Conservation (phyloP, 53 echinoderm and acorn worm species). For the Arbacia lixula region DNA sequence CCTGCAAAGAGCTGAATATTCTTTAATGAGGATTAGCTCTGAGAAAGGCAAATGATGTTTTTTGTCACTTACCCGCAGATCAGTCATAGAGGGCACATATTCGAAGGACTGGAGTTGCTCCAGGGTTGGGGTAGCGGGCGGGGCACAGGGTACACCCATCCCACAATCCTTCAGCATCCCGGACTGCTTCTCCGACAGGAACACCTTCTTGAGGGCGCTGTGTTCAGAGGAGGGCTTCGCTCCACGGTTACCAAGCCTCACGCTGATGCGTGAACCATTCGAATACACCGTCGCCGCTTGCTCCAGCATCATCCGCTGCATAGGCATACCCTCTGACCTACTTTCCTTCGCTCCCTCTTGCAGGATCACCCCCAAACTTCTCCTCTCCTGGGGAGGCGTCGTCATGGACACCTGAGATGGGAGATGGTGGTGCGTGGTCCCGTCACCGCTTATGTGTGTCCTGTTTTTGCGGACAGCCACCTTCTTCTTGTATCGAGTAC, state of each 20-base stretch:
- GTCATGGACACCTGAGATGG: conserved; percentile 17
- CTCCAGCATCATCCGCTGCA: conserved; percentile 10
- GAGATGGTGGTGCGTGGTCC: too few species aligned
- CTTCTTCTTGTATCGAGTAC: conserved; percentile 62
- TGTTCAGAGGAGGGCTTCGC: background rate
- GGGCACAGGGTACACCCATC: conserved; percentile 82
- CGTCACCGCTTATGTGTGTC: background rate
- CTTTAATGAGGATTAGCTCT: too few species aligned
- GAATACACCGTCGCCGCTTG: conserved; percentile 37
- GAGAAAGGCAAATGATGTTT: too few species aligned
- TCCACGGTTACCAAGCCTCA: conserved; percentile 6
- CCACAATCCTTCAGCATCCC: conserved; percentile 85
- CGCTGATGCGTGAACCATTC: background rate
- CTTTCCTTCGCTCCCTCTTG: background rate
- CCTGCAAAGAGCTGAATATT: too few species aligned
- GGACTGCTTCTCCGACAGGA: conserved; percentile 95
- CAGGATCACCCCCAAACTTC: background rate
- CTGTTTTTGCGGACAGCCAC: background rate
- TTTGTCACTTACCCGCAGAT: conserved; percentile 90
- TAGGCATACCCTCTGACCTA: conserved; percentile 11
- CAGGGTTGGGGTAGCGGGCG: conserved; percentile 83
- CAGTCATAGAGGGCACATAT: conserved; percentile 82
- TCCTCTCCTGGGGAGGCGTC: conserved; percentile 31
- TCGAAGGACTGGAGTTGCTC: conserved; percentile 76
- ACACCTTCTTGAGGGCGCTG: conserved; percentile 65